Evolutionary conservation across 2,888 invertebrate species (phyloP), one percentile per base, ranked within the genome.

Genomic region (Polydrusus tereticollis): DNA sequence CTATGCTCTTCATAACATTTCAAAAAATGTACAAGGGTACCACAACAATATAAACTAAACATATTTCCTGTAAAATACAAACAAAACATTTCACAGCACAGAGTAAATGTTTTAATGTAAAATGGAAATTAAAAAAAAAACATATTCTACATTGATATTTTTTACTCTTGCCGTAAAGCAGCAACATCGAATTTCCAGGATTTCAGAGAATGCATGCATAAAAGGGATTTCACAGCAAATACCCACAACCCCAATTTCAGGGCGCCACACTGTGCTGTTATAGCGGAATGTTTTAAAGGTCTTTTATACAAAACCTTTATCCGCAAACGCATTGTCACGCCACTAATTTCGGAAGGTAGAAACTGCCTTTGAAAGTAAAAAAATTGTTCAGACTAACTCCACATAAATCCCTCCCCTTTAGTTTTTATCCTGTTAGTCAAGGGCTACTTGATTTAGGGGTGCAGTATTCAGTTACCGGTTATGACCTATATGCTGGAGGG

Each of bases 191-290:
- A 47, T 58, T 59, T 41, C 50, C 59, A 20, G 52, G 41, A 47
- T 47, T 60, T 68, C 41, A 52, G 45, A 68, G 59, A 60, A 68
- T 60, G 68, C 60, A 36, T 47, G 52, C 18, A 59, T 36, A 26
- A 38, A 12, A 26, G 60, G 60, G 68, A 68, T 68, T 64, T 52
- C 52, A 64, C 50, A 38, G 63, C 63, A 52, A 52, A 50, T 64
- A 36, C 20, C 36, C 63, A 36, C 50, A 52, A 52, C 52, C 63
- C 63, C 38, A 52, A 50, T 64, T 64, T 62, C 45, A 20, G 45
- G 45, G 29, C 41, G 38, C 41, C 41, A 38, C 41, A 38, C 41
- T 38, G 58, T 21, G 58, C 21, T 33, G 55, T 55, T 38, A n/a
- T n/a, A 58, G 5, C 20, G 58, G n/a, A 38, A 58, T 62, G 47